Evolutionary conservation across 2,888 invertebrate species (phyloP).

Genomic region (Zygaena filipendulae): DNA sequence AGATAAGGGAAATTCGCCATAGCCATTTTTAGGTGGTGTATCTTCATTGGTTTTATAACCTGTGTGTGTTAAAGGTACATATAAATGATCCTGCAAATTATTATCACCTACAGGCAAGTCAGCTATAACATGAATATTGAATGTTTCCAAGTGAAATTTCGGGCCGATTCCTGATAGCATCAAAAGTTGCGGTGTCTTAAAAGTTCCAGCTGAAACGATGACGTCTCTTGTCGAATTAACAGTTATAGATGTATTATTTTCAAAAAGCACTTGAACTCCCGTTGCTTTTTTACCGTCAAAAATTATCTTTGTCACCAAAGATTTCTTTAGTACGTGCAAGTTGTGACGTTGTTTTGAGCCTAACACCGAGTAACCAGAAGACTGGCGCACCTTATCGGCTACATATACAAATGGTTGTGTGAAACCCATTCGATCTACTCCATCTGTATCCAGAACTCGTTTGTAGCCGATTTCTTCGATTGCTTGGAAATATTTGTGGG

Average conservation of each 20-base stretch:
- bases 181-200: conserved; percentile 25
- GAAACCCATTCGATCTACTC: conserved; percentile 40
- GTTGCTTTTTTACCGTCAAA: conserved; percentile 21
- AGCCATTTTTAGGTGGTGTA: conserved; percentile 15
- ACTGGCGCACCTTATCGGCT: conserved; percentile 35
- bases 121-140: conserved; percentile 22
- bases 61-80: conserved; percentile 16
- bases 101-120: conserved; percentile 30
- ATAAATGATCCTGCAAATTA: conserved; percentile 27
- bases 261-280: conserved; percentile 18
- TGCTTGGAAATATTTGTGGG: conserved; percentile 25
- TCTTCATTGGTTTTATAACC: conserved; percentile 40
- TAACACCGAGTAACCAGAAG: conserved; percentile 25
- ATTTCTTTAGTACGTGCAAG: conserved; percentile 44
- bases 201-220: conserved; percentile 42
- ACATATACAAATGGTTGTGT: conserved; percentile 43
- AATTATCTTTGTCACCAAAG: conserved; percentile 20
- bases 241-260: conserved; percentile 10
- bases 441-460: conserved; percentile 33
- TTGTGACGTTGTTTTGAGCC: conserved; percentile 37
- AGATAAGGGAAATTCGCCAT: conserved; percentile 18
- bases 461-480: conserved; percentile 41
- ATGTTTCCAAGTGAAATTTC: conserved; percentile 44
- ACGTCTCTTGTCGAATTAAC: conserved; percentile 21
- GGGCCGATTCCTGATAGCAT: conserved; percentile 24